Percentiles rank a stretch among this genome's conserved stretches.
Evolutionary conservation across 2,113 vertebrate genomes (phyloP).

Genomic region (Chloropsis hardwickii): DNA sequence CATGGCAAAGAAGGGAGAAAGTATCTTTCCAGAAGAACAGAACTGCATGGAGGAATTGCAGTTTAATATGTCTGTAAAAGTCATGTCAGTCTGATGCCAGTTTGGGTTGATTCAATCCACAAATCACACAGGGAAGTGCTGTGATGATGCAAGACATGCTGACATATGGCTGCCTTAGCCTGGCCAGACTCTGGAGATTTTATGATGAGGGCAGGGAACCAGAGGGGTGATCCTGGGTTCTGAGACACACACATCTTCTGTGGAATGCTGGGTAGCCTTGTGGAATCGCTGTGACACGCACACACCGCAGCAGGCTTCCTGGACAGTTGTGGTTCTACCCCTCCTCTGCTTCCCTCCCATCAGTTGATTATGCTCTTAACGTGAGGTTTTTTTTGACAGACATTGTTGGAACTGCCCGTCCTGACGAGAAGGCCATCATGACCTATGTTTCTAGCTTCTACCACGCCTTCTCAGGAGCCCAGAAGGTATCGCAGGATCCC

Average conservation of each 20-base stretch:
- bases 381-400: conserved; percentile 82
- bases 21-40: background rate
- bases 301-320: background rate
- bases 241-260: background rate
- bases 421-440: conserved; percentile 99
- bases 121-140: background rate
- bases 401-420: conserved; percentile 98
- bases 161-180: background rate
- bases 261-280: background rate
- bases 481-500: conserved; percentile 96
- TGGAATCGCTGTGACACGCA: background rate
- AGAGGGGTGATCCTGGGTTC: background rate
- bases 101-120: background rate
- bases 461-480: conserved; percentile 99
- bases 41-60: background rate
- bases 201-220: background rate
- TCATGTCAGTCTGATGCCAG: background rate
- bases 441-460: conserved; percentile 99
- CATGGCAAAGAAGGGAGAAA: background rate
- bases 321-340: conserved; percentile 8
- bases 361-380: conserved; percentile 66
- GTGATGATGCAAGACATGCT: background rate
- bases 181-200: background rate
- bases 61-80: background rate
- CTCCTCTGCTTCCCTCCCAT: conserved; percentile 33